These are phyloP conservation scores for Pomatorhinus ruficollis DNA, from an alignment of 2,113 vertebrate genomes.

Conservation along the genomic window DNA sequence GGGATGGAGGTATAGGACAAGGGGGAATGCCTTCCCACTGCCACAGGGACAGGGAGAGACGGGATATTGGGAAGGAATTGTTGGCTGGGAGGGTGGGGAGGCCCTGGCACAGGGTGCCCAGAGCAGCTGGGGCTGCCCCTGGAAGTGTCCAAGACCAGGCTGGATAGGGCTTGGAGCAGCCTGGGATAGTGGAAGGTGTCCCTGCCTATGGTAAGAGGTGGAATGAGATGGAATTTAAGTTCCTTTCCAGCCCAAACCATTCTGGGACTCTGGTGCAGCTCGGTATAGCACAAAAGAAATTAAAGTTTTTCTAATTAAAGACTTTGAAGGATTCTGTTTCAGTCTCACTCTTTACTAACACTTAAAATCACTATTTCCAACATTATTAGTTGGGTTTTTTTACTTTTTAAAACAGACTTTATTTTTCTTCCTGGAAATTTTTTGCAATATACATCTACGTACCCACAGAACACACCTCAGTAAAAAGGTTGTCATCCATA, in stretches of 20 bases:
- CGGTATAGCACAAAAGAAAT: background rate
- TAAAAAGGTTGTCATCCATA: conserved; percentile 14
- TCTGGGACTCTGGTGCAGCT: background rate
- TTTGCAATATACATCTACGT: conserved; percentile 65
- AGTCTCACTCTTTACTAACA: background rate
- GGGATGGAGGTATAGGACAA: background rate
- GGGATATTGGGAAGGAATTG: background rate
- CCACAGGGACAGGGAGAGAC: background rate
- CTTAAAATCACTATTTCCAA: background rate
- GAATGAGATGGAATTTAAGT: rapidly evolving
- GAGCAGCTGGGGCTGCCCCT: background rate
- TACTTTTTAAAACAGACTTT: conserved; percentile 14
- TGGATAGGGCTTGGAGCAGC: background rate
- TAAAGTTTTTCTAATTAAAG: background rate
- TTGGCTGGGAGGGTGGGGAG: background rate
- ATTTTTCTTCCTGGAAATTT: background rate
- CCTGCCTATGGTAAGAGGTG: background rate
- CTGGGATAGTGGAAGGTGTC: background rate
- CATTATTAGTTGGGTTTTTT: background rate
- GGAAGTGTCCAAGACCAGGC: background rate
- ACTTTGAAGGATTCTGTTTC: background rate
- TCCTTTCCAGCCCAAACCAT: background rate
- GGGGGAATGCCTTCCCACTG: background rate
- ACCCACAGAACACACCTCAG: conserved; percentile 59
- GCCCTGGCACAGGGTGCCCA: background rate